Percentiles rank a stretch among this genome's conserved stretches.
Conservation (phyloP, 2,888 invertebrate species). For the Drosophila tripunctata region DNA sequence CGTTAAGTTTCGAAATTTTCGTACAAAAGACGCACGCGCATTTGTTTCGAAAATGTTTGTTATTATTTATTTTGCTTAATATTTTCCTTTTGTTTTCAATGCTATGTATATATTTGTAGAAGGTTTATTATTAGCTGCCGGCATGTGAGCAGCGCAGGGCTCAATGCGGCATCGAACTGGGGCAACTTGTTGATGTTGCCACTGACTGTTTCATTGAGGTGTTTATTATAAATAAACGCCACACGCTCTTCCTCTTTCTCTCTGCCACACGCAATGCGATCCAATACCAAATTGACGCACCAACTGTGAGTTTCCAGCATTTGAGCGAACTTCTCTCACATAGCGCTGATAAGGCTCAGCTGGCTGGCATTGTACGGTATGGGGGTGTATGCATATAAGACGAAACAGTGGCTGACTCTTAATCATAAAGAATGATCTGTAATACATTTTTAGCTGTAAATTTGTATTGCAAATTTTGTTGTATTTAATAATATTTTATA, state of each 20-base stretch:
- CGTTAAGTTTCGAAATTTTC: constrained; percentile 65
- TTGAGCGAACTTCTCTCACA: neutral
- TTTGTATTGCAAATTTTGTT: no score
- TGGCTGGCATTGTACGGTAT: neutral
- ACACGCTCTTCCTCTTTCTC: neutral
- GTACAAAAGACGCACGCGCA: constrained; percentile 27
- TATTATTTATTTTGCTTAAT: constrained; percentile 32
- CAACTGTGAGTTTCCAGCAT: constrained; percentile 1
- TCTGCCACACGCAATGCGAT: constrained; percentile 10
- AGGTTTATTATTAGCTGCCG: constrained; percentile 58
- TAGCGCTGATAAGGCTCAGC: neutral
- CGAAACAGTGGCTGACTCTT: no score
- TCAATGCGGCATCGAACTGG: constrained; percentile 44
- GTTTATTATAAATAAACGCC: constrained; percentile 64
- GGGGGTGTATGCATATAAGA: neutral
- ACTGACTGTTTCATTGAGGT: constrained; percentile 32
- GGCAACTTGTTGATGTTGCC: constrained; percentile 70
- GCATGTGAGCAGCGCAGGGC: constrained; percentile 50
- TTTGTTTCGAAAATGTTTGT: neutral
- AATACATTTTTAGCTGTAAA: no score
- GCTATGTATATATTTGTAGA: neutral
- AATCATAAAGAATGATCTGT: no score
- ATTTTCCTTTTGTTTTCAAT: constrained; percentile 19
- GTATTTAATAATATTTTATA: no score
- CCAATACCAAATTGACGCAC: neutral